Conservation (phyloP, 2,113 vertebrate genomes). For the Tretioscincus oriximinensis region DNA sequence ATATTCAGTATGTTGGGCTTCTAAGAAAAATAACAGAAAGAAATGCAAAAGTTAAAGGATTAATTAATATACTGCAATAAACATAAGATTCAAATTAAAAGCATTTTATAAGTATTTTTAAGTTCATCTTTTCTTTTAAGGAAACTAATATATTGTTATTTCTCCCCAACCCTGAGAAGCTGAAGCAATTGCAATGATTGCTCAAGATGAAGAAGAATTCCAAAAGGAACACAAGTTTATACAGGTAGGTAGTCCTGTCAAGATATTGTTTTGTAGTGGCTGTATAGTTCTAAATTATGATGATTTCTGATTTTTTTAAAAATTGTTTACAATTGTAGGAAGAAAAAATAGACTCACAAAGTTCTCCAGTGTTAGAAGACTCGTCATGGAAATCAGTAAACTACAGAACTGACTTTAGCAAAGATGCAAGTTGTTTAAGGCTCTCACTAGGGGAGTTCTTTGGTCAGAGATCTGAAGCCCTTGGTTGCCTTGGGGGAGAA, state of each 20-base stretch:
- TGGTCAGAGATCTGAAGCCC: conserved; percentile 90
- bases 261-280: background rate
- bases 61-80: background rate
- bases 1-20: background rate
- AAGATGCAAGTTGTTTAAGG: conserved; percentile 83
- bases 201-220: conserved; percentile 89
- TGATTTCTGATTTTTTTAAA: background rate
- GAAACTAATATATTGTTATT: background rate
- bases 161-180: conserved; percentile 66
- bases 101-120: background rate
- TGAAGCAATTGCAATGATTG: conserved; percentile 86
- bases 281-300: background rate
- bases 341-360: conserved; percentile 76
- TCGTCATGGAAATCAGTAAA: conserved; percentile 81
- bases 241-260: conserved; percentile 76
- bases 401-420: conserved; percentile 73
- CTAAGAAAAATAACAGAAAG: background rate
- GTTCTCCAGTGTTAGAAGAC: conserved; percentile 68
- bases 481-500: conserved; percentile 86
- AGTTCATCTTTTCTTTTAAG: background rate
- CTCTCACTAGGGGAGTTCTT: conserved; percentile 94
- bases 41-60: background rate
- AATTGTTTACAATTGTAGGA: conserved; percentile 70
- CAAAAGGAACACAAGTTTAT: conserved; percentile 88
- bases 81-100: background rate